phyloP scores from a whole-genome alignment of 2,888 invertebrate species.

The Lapara coniferarum region DNA sequence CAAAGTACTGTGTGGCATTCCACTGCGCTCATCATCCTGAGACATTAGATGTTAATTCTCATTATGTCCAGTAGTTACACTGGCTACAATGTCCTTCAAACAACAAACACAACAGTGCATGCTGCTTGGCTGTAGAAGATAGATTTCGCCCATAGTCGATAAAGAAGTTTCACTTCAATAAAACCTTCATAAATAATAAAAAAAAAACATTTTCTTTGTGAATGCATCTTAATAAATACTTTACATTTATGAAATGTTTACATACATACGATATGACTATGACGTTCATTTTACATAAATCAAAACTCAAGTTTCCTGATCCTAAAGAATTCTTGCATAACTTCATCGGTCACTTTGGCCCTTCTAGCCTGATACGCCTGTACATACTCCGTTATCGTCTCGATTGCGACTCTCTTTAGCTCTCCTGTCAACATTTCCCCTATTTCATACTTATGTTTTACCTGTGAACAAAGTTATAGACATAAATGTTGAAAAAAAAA shows the following conservation, averaged over 20 bases:
- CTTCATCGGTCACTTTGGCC: conserved; percentile 92
- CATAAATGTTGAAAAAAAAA: conserved; percentile 20
- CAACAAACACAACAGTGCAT: no score
- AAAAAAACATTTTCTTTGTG: background rate
- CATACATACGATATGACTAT: no score
- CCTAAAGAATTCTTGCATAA: conserved; percentile 92
- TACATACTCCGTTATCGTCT: conserved; percentile 87
- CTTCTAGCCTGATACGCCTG: conserved; percentile 92
- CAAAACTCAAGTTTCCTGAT: conserved; percentile 89
- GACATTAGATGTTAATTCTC: no score
- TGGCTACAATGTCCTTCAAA: no score
- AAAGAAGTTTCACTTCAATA: no score
- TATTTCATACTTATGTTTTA: conserved; percentile 89
- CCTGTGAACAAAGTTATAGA: conserved; percentile 46
- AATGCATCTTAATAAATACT: background rate
- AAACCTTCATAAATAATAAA: background rate
- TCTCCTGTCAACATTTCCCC: conserved; percentile 97
- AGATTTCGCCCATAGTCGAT: no score
- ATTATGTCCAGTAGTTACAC: no score
- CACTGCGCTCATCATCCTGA: no score
- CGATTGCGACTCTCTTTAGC: conserved; percentile 95
- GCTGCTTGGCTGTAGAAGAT: no score
- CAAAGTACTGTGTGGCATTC: no score
- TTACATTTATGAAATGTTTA: no score
- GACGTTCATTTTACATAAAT: conserved; percentile 15